Base-by-base conservation (phyloP, 2,113 vertebrate species). In the Malurus elegans region DNA sequence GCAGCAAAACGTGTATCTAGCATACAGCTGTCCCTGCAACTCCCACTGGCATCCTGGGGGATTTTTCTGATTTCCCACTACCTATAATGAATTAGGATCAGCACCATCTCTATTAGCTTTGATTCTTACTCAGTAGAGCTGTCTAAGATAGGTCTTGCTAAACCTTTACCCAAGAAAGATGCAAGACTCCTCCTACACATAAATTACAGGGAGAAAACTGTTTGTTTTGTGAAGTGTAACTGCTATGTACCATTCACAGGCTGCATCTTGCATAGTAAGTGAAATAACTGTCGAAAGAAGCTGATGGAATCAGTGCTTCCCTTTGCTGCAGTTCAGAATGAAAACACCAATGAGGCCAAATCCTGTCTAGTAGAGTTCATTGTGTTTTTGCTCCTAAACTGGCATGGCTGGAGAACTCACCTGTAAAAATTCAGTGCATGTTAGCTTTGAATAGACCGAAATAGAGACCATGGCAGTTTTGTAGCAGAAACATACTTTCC, bases 1-100 rank as follows among this genome's bases (percentile, higher is more conserved):
- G 4, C 34, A 76, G 74, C 75, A 92, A 79, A 90, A 79, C 2
- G 50, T 50, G 9, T 69, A 38, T 84, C 61, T 94, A 54, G 60
- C 31, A 32, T 53, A 79, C 61, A 79, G 92, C 91, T 96, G 81
- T 60, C 89, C 9, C 4, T 93, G 93, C 64, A 88, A 42, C 51
- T 90, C 88, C 64, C 60, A 38, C 28, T 44, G 69, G 56, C 90
- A 92, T 88, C 82, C 53, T 50, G 79, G 74, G 93, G 81, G 61
- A 75, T 83, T 96, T 90, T 70, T 89, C 89, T 95, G 82, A 78
- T 94, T 96, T 93, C 61, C 78, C 66, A 66, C 72, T 92, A 78
- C 66, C 9, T 13, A 65, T 62, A 74, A 88, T 21, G 64, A 88
- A 79, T 75, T 62, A 50, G 70, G 50, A 93, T 66, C 23, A 47